phyloP scores from a whole-genome alignment of 1,140 invertebrate species.

The Caerostris darwini region DNA sequence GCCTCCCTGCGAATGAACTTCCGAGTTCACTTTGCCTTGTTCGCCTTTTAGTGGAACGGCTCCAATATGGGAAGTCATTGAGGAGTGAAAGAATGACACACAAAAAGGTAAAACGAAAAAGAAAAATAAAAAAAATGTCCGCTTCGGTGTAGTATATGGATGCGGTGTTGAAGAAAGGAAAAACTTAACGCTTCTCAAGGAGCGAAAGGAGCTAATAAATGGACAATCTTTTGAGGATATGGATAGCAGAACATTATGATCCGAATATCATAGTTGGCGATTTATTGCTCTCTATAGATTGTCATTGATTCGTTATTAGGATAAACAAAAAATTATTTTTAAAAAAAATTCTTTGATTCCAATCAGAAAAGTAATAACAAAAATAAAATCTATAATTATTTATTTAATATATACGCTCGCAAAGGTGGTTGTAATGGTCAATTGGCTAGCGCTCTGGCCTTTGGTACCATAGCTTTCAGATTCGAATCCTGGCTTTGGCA shows the following conservation, averaged over 20 bases:
- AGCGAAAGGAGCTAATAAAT: slow-evolving; percentile 62
- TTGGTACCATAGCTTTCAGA: too few species aligned
- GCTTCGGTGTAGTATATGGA: slow-evolving; percentile 14
- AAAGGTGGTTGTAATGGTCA: too few species aligned
- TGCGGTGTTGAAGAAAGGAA: slow-evolving; percentile 29
- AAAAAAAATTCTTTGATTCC: too few species aligned
- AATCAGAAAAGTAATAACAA: too few species aligned
- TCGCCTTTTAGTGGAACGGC: background rate
- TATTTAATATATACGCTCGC: too few species aligned
- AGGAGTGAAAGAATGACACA: background rate
- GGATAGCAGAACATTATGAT: background rate
- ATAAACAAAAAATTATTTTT: too few species aligned
- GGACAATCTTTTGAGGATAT: slow-evolving; percentile 58
- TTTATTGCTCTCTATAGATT: background rate
- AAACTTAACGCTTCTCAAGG: slow-evolving; percentile 46
- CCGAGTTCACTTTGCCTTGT: slow-evolving; percentile 69
- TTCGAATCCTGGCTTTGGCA: too few species aligned
- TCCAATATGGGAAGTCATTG: slow-evolving; percentile 31
- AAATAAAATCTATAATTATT: too few species aligned
- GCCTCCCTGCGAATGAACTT: slow-evolving; percentile 61
- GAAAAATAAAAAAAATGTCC: background rate
- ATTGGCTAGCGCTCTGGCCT: too few species aligned
- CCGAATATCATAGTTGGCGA: slow-evolving; percentile 20
- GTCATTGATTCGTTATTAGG: too few species aligned
- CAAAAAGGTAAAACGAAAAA: background rate